Evolutionary conservation across 2,888 invertebrate genomes (phyloP), one percentile per base, ranked within the genome.

Genomic region (Euclidia mi): DNA sequence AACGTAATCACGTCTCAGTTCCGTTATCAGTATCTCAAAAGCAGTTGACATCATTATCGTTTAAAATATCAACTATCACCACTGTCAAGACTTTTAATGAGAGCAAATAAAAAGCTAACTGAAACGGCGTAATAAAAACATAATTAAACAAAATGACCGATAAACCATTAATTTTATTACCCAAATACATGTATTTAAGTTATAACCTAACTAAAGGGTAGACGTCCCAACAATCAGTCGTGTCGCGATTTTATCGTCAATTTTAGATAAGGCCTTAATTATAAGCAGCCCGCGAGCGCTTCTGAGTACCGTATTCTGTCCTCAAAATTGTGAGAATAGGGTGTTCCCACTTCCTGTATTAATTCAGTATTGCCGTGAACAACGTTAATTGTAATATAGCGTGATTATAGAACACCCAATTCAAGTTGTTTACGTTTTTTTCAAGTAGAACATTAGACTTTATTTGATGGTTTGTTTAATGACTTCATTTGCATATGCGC

Each of bases 341-440:
- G 66, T 56, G 65, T 67, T 73, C 56, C 76, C 76, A 78, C 79
- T 85, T 87, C 82, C 84, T 72, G 71, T 79, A 88, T 89, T 88
- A 87, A 89, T 90, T 87, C 86, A 81, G 76, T 72, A 72, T 71
- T 82, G 70, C 63, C 70, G 64, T 65, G 73, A 66, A 76, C 76
- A 69, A 68, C 56, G 59, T 70, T 91, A 90, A 91, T 92, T 83
- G 90, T 84, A 69, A 72, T 84, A 88, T 91, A 77, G 88, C 92
- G 91, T 92, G 91, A 84, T 87, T 79, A 81, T 81, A 84, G 79
- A 88, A 88, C 80, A 82, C 78, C 72, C 67, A 69, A 78, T 71
- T 71, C 74, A 76, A 72, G 68, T 76, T 76, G 79, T 82, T 80
- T 80, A 78, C 76, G 61, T 79, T 80, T 78, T 67, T 74, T 79